Conservation (phyloP, 2,113 vertebrate species). For the Antechinus stuartii region DNA sequence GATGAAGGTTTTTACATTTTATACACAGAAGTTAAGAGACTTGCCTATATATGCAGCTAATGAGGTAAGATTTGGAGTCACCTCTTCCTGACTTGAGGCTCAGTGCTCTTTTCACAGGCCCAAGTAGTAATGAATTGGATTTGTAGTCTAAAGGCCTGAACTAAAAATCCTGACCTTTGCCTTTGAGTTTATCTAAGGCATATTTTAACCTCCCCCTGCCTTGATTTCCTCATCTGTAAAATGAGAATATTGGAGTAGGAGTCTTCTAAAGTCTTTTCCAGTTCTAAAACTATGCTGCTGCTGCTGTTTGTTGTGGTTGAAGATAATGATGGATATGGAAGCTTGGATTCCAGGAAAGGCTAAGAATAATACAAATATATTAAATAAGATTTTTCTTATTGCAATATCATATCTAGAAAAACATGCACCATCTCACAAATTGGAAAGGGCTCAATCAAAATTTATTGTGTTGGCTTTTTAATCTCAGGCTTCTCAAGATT, state of each 20-base stretch:
- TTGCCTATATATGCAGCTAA: background rate
- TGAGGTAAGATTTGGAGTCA: background rate
- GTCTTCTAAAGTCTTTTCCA: background rate
- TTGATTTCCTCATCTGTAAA: background rate
- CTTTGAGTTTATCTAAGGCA: background rate
- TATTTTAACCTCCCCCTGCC: background rate
- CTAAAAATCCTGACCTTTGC: background rate
- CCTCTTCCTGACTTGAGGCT: background rate
- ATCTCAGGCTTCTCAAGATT: background rate
- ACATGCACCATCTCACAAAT: background rate
- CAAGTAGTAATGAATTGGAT: background rate
- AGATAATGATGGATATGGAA: background rate
- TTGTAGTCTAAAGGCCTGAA: background rate
- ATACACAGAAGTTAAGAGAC: background rate
- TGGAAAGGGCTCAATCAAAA: background rate
- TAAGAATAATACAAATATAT: background rate
- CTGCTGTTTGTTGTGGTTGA: background rate
- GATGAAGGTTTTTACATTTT: background rate
- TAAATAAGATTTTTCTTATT: background rate
- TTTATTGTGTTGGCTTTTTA: background rate
- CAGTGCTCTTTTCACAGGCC: background rate
- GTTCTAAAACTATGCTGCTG: background rate
- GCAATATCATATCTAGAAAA: background rate
- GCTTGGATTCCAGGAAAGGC: background rate
- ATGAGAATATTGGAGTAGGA: background rate